Evolutionary conservation across 1,140 invertebrate species (phyloP).

Genomic region (Phocides pigmalion): DNA sequence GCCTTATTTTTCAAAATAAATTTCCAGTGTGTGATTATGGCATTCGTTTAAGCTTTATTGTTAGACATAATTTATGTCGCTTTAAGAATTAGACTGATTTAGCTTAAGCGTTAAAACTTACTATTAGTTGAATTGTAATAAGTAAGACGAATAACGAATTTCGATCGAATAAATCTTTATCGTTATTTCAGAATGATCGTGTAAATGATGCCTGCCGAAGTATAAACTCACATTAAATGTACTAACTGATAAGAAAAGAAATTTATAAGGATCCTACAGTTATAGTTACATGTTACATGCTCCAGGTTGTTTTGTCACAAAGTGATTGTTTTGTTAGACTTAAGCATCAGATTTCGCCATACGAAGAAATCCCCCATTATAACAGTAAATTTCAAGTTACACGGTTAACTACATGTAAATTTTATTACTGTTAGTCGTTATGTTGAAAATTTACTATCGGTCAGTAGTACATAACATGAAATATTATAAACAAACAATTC

Average conservation of each 20-base stretch:
- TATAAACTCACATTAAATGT: conserved; percentile 30
- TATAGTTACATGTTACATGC: conserved; percentile 22
- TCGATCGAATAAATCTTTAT: conserved; percentile 53
- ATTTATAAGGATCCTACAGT: conserved; percentile 7
- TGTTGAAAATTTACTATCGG: conserved; percentile 48
- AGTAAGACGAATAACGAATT: conserved; percentile 59
- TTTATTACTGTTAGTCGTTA: conserved; percentile 59
- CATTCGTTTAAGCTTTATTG: conserved; percentile 79
- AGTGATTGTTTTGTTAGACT: conserved; percentile 49
- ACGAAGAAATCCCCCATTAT: conserved; percentile 9
- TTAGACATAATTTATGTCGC: conserved; percentile 76
- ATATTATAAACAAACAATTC: conserved; percentile 41
- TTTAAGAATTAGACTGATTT: conserved; percentile 84
- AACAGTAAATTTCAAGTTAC: conserved; percentile 24
- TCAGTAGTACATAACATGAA: conserved; percentile 51
- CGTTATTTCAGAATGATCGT: conserved; percentile 35
- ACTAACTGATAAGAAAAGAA: conserved; percentile 11
- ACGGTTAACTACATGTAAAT: conserved; percentile 30
- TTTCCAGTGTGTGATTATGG: conserved; percentile 75
- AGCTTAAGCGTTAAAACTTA: conserved; percentile 80
- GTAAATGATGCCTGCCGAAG: conserved; percentile 36
- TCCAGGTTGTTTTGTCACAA: conserved; percentile 51
- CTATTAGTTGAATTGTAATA: conserved; percentile 72
- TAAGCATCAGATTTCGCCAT: conserved; percentile 30
- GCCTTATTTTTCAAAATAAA: conserved; percentile 67